These are phyloP conservation scores for Anguilla obscura DNA, from an alignment of 2,797 vertebrate species.

Conservation along the genomic window DNA sequence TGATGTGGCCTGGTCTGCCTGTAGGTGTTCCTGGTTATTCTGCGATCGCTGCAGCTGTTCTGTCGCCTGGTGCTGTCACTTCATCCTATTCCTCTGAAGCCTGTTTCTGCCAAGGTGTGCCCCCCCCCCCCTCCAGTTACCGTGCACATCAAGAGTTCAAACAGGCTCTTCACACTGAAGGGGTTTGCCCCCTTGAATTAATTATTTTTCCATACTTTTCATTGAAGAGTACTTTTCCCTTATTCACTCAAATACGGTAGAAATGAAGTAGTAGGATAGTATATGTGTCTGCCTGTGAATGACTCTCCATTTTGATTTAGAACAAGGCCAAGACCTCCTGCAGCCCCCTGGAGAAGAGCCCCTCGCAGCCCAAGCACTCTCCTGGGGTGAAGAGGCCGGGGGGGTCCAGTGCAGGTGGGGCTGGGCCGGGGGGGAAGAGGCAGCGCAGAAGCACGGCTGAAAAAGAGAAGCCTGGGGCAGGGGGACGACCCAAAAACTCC, in stretches of 20 bases:
- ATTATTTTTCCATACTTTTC: not conserved
- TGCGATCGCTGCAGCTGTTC: conserved; percentile 84
- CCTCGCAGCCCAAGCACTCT: conserved; percentile 55
- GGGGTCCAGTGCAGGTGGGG: conserved; percentile 1
- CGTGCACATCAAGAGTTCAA: not conserved
- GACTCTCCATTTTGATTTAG: conserved; percentile 44
- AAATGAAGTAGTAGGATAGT: not conserved
- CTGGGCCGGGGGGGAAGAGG: conserved; percentile 59
- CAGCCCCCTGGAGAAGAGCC: conserved; percentile 44
- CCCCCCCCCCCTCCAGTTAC: not conserved
- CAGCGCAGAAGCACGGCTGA: conserved; percentile 55
- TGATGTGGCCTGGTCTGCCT: conserved; percentile 23
- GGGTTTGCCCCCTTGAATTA: not conserved
- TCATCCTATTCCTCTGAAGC: conserved; percentile 87
- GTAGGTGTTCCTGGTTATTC: conserved; percentile 88
- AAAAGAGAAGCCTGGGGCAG: conserved; percentile 38
- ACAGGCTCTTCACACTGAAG: not conserved
- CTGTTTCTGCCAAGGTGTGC: conserved; percentile 75
- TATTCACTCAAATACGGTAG: not conserved
- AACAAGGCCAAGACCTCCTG: conserved; percentile 50
- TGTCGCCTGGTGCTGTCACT: conserved; percentile 90
- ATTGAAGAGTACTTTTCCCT: not conserved
- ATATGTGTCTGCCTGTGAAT: not conserved
- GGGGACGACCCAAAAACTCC: conserved; percentile 67
- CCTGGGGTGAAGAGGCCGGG: conserved; percentile 64